Evolutionary conservation across 2,888 invertebrate species (phyloP), one percentile per base, ranked within the genome.

Genomic region (Torymus auratus): DNA sequence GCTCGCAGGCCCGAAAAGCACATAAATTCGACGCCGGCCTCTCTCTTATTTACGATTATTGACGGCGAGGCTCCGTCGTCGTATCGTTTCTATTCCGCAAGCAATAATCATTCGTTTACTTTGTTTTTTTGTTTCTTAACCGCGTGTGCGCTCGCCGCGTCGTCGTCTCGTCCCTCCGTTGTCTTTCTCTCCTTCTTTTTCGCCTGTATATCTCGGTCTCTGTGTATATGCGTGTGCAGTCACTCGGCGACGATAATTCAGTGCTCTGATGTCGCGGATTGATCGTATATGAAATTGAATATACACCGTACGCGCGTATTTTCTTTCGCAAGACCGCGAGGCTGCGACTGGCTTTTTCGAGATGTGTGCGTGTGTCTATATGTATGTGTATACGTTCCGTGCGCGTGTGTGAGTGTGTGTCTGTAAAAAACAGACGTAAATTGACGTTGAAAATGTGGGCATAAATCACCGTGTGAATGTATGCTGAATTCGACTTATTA

Each of bases 31-130:
- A 78, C 65, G 55, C 60, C 28, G 52, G n/a, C 55, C 67, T 67
- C 69, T 76, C 69, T 69, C 62, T 28, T 69, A 79, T 79, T 79
- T 79, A 79, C 79, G 73, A 74, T 79, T 79, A 74, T 74, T 79
- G 73, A 69, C 79, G 79, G 50, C 79, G 79, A 23, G 23, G 52
- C 60, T 1, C 52, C 20, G 55, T 52, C 17, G 20, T 41, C 64
- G 50, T 15, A 52, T 71, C 65, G 69, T 74, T 74, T 79, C 73
- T 74, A 74, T 74, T 64, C 73, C 53, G 50, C 50, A 60, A 61
- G 67, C 69, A 62, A 74, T 74, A 74, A 74, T 79, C 79, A 52
- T 73, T 60, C 79, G 67, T 78, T 67, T 23, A 64, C 78, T 78
- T 71, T 67, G 78, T 67, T 17, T 15, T 55, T 50, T 61, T 77